Conservation (phyloP, 2,888 invertebrate species). For the Slavum lentiscoides region DNA sequence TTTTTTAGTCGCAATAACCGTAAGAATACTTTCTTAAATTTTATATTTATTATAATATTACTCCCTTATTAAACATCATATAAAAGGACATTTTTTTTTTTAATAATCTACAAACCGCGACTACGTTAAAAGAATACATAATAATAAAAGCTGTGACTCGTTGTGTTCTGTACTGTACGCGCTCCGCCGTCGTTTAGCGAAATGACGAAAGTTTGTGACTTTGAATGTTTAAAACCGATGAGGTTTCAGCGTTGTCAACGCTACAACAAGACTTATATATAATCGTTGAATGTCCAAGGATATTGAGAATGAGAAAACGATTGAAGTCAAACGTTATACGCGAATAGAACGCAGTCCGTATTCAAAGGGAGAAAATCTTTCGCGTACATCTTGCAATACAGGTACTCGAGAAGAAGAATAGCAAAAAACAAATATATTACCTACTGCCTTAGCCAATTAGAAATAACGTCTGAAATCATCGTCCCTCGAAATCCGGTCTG, state of each 20-base stretch:
- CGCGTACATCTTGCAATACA: no score
- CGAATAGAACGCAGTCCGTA: constrained; percentile 6
- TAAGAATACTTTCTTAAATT: no score
- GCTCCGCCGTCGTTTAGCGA: no score
- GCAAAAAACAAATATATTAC: constrained; percentile 12
- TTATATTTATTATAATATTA: no score
- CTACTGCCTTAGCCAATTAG: constrained; percentile 6
- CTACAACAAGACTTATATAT: not conserved
- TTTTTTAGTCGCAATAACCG: no score
- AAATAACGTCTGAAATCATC: constrained; percentile 44
- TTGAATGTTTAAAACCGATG: constrained; percentile 10
- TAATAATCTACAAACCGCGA: no score
- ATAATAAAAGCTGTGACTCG: no score
- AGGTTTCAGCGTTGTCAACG: not conserved
- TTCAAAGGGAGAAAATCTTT: not conserved
- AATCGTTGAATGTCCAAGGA: constrained; percentile 11
- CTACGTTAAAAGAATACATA: no score
- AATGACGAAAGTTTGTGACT: not conserved
- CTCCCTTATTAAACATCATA: no score
- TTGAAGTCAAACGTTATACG: not conserved
- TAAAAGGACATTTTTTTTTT: no score
- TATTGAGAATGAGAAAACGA: constrained; percentile 15
- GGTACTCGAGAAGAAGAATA: not conserved
- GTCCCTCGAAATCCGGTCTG: constrained; percentile 32
- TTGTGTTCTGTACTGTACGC: not conserved